Evolutionary conservation across 2,113 vertebrate genomes (phyloP).

Genomic region (Mustela lutreola): DNA sequence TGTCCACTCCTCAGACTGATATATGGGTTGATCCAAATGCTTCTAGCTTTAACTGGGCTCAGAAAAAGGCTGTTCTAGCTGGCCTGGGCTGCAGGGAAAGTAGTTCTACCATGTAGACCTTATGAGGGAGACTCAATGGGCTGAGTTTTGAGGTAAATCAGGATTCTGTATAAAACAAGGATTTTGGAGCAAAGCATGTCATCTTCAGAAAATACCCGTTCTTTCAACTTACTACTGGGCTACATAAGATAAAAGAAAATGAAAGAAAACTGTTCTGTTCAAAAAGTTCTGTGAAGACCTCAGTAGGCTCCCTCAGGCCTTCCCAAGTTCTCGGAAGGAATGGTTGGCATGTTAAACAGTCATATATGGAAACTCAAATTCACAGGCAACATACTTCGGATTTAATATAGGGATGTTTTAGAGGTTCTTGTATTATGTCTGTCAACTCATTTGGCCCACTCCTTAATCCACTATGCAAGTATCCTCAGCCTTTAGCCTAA

Average conservation of each 20-base stretch:
- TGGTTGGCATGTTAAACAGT: not conserved
- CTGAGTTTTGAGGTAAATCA: constrained; percentile 1
- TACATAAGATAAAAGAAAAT: constrained; percentile 13
- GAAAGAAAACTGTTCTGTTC: not conserved
- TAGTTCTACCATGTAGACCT: not conserved
- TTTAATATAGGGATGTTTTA: not conserved
- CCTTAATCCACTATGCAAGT: not conserved
- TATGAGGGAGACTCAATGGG: not conserved
- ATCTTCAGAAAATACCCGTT: not conserved
- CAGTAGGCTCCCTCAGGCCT: not conserved
- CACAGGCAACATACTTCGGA: not conserved
- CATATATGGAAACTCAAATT: not conserved
- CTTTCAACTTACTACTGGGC: not conserved
- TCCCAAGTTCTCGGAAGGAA: not conserved
- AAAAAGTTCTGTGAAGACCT: not conserved
- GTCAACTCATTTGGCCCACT: not conserved
- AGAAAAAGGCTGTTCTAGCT: not conserved
- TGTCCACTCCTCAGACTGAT: not conserved
- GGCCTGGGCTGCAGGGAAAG: not conserved
- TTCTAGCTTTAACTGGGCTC: not conserved
- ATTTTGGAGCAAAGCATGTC: not conserved
- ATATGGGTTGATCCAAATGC: not conserved
- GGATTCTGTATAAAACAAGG: not conserved
- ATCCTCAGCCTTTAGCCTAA: not conserved
- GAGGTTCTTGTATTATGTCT: not conserved